Evolutionary conservation across 2,113 vertebrate species (phyloP).

Genomic region (Cheirogaleus medius): DNA sequence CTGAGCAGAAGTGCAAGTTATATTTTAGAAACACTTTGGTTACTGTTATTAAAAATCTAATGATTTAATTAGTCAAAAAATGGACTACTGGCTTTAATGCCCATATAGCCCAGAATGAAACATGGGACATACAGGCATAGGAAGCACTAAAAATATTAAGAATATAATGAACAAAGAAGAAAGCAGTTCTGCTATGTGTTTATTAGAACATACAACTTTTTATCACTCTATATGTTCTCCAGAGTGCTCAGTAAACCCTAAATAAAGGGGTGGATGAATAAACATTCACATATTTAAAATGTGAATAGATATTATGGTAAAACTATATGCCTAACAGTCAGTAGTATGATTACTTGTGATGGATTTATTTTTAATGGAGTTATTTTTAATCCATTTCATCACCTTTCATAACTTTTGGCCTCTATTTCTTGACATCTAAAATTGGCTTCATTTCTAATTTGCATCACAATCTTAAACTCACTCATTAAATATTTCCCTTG

Average conservation of each 20-base stretch:
- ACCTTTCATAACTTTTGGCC: neutral
- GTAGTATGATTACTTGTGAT: neutral
- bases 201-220: neutral
- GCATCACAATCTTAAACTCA: neutral
- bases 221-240: neutral
- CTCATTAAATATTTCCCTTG: conserved; percentile 18
- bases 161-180: neutral
- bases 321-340: neutral
- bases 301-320: neutral
- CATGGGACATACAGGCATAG: neutral
- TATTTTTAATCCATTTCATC: neutral
- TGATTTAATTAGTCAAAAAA: neutral
- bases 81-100: neutral
- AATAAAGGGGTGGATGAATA: neutral
- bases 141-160: neutral
- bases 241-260: neutral
- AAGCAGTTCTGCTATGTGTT: neutral
- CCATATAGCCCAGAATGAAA: neutral
- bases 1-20: neutral
- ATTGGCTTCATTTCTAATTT: neutral
- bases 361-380: neutral
- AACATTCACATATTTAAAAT: neutral
- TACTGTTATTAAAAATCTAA: neutral
- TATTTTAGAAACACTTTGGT: neutral
- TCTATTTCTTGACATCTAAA: neutral